Evolutionary conservation across 2,888 invertebrate species (phyloP), one percentile per base, ranked within the genome.

Genomic region (Aproaerema taeniolella): DNA sequence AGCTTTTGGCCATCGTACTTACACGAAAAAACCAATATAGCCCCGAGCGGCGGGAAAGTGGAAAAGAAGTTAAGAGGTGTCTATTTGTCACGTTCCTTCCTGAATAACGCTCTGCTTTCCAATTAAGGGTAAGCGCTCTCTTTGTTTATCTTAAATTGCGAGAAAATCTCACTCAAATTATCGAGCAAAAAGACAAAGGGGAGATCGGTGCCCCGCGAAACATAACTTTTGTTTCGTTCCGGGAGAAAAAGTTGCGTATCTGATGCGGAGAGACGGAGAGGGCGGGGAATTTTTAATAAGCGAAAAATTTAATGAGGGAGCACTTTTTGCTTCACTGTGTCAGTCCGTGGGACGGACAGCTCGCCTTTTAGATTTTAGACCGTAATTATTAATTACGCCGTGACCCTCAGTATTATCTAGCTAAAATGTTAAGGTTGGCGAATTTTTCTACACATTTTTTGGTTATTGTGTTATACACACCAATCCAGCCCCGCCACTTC

Each of bases 91-190:
- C 85, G 85, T 85, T 83, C 70, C 77, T 78, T 83, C 80, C 80
- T 77, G 83, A 83, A 78, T 78, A 77, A 80, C 79, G 80, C 63
- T 82, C 83, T 81, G 86, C 86, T 85, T 83, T 83, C 85, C 86
- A 86, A 86, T 86, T 86, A 86, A 86, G 86, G 81, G 79, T 85
- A 83, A 85, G 82, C 82, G 81, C 74, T 79, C 85, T 79, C 85
- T 85, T 86, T 86, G 86, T 86, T 86, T 86, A 86, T 86, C 85
- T 86, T 85, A 85, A 85, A 85, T 83, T 85, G 86, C 83, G 85
- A 86, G 86, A 79, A 82, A 86, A 85, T 86, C 85, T 86, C 85
- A 85, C 86, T 86, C 86, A 83, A 86, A 86, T 86, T 85, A 85
- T 86, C 85, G 82, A 72, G 80, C 73, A 67, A 72, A 76, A 78